phyloP scores from a whole-genome alignment of 1,140 invertebrate species.

The Ephestia elutella region DNA sequence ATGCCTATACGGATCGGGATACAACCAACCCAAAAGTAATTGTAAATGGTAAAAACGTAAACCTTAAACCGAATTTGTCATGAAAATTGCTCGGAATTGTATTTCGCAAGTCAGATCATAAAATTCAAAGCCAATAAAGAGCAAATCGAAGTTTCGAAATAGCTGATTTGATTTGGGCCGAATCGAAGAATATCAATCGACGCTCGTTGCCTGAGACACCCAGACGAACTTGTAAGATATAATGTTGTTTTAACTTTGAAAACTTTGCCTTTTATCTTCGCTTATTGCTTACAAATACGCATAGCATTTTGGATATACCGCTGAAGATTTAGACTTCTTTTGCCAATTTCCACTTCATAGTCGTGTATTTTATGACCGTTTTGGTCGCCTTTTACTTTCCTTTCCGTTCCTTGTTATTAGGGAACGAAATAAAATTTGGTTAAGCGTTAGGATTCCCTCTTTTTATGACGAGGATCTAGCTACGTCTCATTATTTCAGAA shows the following conservation, averaged over 20 bases:
- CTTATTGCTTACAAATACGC: neutral
- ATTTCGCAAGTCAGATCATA: slow-evolving; percentile 38
- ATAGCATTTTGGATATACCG: neutral
- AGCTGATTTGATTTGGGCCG: slow-evolving; percentile 45
- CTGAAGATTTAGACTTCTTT: too few species aligned
- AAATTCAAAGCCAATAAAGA: slow-evolving; percentile 55
- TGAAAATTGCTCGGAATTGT: slow-evolving; percentile 8
- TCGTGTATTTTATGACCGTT: too few species aligned
- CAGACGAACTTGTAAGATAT: slow-evolving; percentile 15
- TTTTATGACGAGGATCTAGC: too few species aligned
- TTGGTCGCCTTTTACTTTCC: too few species aligned
- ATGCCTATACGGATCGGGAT: neutral
- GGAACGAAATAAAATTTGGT: too few species aligned
- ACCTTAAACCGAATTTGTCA: neutral
- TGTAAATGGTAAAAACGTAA: neutral
- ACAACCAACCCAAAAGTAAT: slow-evolving; percentile 11
- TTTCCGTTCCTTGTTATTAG: too few species aligned
- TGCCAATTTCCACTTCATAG: too few species aligned
- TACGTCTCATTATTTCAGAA: too few species aligned
- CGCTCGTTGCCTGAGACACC: slow-evolving; percentile 25
- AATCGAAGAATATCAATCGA: slow-evolving; percentile 34
- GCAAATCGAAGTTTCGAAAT: slow-evolving; percentile 52
- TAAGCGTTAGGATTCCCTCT: too few species aligned
- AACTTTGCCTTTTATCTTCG: slow-evolving; percentile 8
- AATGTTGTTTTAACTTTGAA: slow-evolving; percentile 10